Base-by-base conservation (phyloP, 2,888 invertebrate genomes). In the Tineola bisselliella region DNA sequence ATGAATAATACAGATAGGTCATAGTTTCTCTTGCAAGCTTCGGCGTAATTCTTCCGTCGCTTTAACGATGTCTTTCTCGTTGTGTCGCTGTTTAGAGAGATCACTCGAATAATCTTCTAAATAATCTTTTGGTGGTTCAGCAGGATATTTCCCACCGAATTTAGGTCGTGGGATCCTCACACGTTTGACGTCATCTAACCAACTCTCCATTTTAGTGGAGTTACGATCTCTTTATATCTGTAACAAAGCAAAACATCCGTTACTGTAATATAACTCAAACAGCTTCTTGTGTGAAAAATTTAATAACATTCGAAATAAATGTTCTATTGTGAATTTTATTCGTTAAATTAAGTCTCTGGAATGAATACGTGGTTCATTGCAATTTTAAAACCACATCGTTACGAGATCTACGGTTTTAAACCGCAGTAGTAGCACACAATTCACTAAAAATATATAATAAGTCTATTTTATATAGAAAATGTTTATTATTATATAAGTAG, bases 161-260 rank as follows among this genome's bases (percentile, higher is more conserved):
- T 95, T 95, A 5, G 95, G 95, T 65, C 95, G 89, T 25, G 95
- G 95, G 69, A 95, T 95, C 68, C 93, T 89, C 64, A 95, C 91
- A 67, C 93, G 90, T 77, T 94, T 94, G 58, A 95, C 93, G 77
- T 95, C 94, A 66, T 91, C 91, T 70, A 94, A 79, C 94, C 94
- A 94, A 68, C 93, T 92, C 75, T 95, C 95, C 94, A 95, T 95
- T 67, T 66, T 75, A 13, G 13, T 11, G 10, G 15, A 11, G n/a
- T n/a, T n/a, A n/a, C n/a, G n/a, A n/a, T n/a, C n/a, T n/a, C n/a
- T n/a, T n/a, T n/a, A 54, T 25, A 54, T 25, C 54, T 54, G 54
- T 54, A 54, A 54, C 54, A 54, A 54, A 19, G 17, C n/a, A 4
- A 25, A 25, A 25, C 25, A 25, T 25, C 6, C 25, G 25, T 25